Percentiles rank a stretch among this genome's conserved stretches.
Conservation (phyloP, 2,888 invertebrate species). For the Pediacus dermestoides region DNA sequence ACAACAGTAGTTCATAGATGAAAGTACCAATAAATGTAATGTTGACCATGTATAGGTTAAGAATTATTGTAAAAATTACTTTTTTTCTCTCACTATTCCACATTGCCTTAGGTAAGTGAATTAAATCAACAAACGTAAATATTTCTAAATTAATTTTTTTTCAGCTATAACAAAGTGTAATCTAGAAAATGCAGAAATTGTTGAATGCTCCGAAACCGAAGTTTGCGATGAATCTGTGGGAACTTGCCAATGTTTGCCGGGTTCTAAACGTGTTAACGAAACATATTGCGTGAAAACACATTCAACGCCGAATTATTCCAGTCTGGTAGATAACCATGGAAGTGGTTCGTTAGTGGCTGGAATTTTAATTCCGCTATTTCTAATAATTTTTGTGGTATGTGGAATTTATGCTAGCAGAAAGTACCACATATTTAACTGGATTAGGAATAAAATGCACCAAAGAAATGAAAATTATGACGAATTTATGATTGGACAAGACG, state of each 20-base stretch:
- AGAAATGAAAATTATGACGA: slow-evolving; percentile 48
- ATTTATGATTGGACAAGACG: slow-evolving; percentile 49
- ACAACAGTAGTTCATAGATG: slow-evolving; percentile 8
- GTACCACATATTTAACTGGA: slow-evolving; percentile 41
- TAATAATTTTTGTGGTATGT: slow-evolving; percentile 45
- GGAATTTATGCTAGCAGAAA: slow-evolving; percentile 42
- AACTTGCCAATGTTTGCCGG: slow-evolving; percentile 39
- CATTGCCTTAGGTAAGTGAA: slow-evolving; percentile 18
- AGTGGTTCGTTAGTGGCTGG: slow-evolving; percentile 41
- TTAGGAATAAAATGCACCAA: slow-evolving; percentile 43
- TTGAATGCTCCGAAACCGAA: slow-evolving; percentile 37
- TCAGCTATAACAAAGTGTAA: slow-evolving; percentile 28
- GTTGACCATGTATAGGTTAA: slow-evolving; percentile 28
- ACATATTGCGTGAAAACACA: slow-evolving; percentile 27
- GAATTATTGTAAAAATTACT: slow-evolving; percentile 19
- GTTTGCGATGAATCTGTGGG: slow-evolving; percentile 32
- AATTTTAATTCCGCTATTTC: slow-evolving; percentile 42
- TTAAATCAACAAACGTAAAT: neutral
- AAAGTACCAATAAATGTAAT: slow-evolving; percentile 21
- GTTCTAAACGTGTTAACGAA: slow-evolving; percentile 31
- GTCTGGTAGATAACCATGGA: slow-evolving; percentile 36
- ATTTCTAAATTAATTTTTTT: slow-evolving; percentile 12
- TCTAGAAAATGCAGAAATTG: slow-evolving; percentile 21
- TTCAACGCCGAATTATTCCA: slow-evolving; percentile 34
- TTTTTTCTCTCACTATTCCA: slow-evolving; percentile 21